phyloP scores from a whole-genome alignment of 1,140 invertebrate species.

The Heliothis subflexa region DNA sequence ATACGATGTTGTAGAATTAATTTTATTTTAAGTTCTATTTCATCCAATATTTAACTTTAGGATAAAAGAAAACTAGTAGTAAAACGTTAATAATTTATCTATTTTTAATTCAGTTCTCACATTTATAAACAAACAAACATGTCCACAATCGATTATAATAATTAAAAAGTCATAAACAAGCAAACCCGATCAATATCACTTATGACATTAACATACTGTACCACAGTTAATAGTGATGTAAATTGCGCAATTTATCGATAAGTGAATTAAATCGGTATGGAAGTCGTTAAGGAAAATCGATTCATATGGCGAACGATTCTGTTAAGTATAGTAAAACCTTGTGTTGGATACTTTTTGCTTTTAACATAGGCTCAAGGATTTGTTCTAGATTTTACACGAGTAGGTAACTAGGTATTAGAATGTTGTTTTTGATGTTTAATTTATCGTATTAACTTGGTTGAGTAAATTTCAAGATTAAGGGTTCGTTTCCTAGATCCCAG shows the following conservation, averaged over 20 bases:
- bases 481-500: neutral
- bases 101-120: no score
- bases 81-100: no score
- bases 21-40: no score
- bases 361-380: conserved; percentile 37
- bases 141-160: neutral
- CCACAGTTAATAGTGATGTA: conserved; percentile 33
- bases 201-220: neutral
- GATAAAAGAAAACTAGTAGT: no score
- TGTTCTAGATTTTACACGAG: conserved; percentile 39
- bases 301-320: neutral
- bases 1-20: no score
- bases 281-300: conserved; percentile 37
- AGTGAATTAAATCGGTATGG: conserved; percentile 29
- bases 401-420: neutral
- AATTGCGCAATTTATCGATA: conserved; percentile 39
- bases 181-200: conserved; percentile 2
- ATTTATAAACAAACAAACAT: no score
- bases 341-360: conserved; percentile 32
- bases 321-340: conserved; percentile 10
- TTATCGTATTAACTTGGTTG: conserved; percentile 14
- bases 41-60: no score
- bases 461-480: neutral
- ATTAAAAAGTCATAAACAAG: neutral
- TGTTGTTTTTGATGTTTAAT: conserved; percentile 33